Conservation (phyloP, 2,888 invertebrate species). For the Brachypalpus laphriformis region DNA sequence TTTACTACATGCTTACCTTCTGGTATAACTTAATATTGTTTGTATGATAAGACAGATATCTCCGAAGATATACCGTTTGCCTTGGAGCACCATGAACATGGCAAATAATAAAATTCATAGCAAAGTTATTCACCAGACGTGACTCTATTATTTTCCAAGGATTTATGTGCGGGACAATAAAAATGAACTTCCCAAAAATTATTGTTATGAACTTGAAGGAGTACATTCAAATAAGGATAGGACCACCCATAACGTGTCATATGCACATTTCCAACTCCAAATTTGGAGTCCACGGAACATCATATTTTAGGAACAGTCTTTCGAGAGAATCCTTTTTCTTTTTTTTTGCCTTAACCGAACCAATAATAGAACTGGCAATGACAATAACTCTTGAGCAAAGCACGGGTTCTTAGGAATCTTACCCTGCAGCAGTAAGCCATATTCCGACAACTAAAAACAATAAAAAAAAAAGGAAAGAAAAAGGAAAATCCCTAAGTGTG, state of each 20-base stretch:
- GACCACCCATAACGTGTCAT: constrained; percentile 56
- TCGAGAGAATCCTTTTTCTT: constrained; percentile 63
- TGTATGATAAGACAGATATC: background rate
- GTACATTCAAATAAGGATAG: background rate
- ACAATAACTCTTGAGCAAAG: constrained; percentile 51
- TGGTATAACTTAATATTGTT: background rate
- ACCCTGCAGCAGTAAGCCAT: constrained; percentile 51
- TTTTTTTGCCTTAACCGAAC: constrained; percentile 33
- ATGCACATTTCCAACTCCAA: constrained; percentile 60
- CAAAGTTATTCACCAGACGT: constrained; percentile 71
- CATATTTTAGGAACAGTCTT: constrained; percentile 54
- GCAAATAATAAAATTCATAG: constrained; percentile 69
- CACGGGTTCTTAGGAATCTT: constrained; percentile 24
- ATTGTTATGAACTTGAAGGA: constrained; percentile 57
- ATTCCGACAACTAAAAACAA: constrained; percentile 69
- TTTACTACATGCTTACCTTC: background rate
- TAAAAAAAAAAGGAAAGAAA: constrained; percentile 59
- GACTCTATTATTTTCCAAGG: constrained; percentile 65
- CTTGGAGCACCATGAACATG: background rate
- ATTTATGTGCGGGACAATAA: constrained; percentile 64
- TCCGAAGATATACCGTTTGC: no score
- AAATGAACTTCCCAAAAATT: constrained; percentile 55
- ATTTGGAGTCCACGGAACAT: constrained; percentile 23
- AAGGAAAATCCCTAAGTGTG: constrained; percentile 54
- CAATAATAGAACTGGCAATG: constrained; percentile 63